Evolutionary conservation across 2,888 invertebrate genomes (phyloP).

Genomic region (Pyrochroa serraticornis): DNA sequence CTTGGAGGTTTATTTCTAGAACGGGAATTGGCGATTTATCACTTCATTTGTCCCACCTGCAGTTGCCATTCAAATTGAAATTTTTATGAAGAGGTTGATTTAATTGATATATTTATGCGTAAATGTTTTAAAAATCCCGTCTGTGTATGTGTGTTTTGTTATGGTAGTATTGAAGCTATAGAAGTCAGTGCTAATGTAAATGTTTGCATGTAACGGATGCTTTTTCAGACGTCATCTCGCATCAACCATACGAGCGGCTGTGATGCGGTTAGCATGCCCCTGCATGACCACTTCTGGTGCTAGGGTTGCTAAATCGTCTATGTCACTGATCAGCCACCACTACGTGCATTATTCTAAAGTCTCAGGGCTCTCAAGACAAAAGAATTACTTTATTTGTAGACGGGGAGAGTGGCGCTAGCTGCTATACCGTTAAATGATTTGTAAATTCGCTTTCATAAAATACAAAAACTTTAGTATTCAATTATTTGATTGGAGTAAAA

Average conservation of each 20-base stretch:
- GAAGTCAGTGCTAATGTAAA: constrained; percentile 5
- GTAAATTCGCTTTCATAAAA: not conserved
- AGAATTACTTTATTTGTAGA: constrained; percentile 10
- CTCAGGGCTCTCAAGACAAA: constrained; percentile 33
- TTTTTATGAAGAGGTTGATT: not conserved
- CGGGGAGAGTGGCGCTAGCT: constrained; percentile 9
- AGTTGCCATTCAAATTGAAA: too few species aligned
- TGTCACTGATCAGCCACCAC: constrained; percentile 31
- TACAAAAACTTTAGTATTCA: too few species aligned
- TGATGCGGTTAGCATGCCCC: constrained; percentile 60
- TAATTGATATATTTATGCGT: not conserved
- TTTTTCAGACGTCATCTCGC: constrained; percentile 89
- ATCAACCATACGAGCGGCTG: constrained; percentile 92
- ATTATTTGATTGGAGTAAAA: too few species aligned
- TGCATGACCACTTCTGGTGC: constrained; percentile 33
- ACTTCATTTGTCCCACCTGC: too few species aligned
- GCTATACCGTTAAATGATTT: constrained; percentile 11
- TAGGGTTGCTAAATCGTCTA: constrained; percentile 31
- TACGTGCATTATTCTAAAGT: constrained; percentile 32
- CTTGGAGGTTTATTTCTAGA: too few species aligned
- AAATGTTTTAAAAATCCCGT: constrained; percentile 6
- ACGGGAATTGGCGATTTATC: too few species aligned
- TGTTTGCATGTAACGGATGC: constrained; percentile 46
- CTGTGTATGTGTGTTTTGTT: not conserved
- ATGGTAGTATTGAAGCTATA: constrained; percentile 6